Evolutionary conservation across 2,113 vertebrate genomes (phyloP), one percentile per base, ranked within the genome.

Genomic region (Tyto alba): DNA sequence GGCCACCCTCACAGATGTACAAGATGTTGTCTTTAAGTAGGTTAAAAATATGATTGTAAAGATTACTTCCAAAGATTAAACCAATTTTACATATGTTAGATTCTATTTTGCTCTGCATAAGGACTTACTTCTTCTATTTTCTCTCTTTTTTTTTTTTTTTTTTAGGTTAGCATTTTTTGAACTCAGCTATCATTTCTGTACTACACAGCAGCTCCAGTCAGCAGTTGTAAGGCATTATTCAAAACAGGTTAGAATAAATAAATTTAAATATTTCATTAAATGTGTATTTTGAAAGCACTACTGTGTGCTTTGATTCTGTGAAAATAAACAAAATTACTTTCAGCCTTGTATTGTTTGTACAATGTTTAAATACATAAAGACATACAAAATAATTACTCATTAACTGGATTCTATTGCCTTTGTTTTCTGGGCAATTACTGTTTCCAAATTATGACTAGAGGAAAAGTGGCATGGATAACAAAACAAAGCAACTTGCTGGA

Each of bases 21-120:
- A 99, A 97, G 99, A 99, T 85, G 97, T 99, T 30, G 98, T 99
- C 92, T 99, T 99, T 95, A 99, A 99, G 99, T 99, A 99, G 7
- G 98, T 97, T 92, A 50, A 97, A 94, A 89, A 91, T 50, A 89
- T 3, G 11, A 10, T 55, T 87, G 5, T 78, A 22, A 88, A 45
- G 45, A 47, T 52, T 25, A 34, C 10, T 68, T 48, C 12, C 10
- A 15, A 76, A 59, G 8, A 38, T 62, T 30, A 38, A 55, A 63
- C 16, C 29, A n/a, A 0, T 67, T 15, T 89, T 87, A 47, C 1
- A 0, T 60, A 34, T 25, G 3, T 52, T 67, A 23, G n/a, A 36
- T 67, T 87, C 53, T 69, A 41, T 77, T 74, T 74, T 59, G 3
- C 11, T 72, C 7, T 55, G 9, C 10, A 11, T 50, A 69, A 68